A percentile compares a stretch with the other conserved stretches of the same genome.
phyloP scores from a whole-genome alignment of 2,797 vertebrate species.

The Microcaecilia unicolor region DNA sequence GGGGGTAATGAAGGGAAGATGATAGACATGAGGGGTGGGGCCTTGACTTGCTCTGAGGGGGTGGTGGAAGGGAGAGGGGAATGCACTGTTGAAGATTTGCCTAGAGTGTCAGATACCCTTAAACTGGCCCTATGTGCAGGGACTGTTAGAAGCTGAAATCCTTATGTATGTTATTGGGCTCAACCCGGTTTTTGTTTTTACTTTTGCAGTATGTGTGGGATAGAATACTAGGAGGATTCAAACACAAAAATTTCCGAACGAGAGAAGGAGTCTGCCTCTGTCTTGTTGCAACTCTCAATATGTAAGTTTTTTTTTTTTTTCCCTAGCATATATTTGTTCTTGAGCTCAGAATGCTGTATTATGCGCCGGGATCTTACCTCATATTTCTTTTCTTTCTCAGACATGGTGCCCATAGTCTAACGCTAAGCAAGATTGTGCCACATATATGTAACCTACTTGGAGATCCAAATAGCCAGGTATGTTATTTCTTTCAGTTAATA shows the following conservation, averaged over 20 bases:
- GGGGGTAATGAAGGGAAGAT: too few species aligned
- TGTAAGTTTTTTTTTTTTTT: constrained; percentile 72
- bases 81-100: too few species aligned
- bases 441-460: constrained; percentile 97
- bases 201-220: constrained; percentile 85
- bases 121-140: too few species aligned
- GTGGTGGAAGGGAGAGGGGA: too few species aligned
- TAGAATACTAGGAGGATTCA: constrained; percentile 93
- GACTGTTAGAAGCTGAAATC: neutral
- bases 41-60: too few species aligned
- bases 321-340: neutral
- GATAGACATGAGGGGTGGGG: too few species aligned
- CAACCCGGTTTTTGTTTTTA: neutral
- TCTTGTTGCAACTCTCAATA: constrained; percentile 85
- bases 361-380: too few species aligned
- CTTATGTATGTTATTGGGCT: neutral
- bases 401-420: constrained; percentile 91
- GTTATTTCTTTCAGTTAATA: too few species aligned
- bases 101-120: too few species aligned
- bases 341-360: neutral
- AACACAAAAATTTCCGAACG: constrained; percentile 96
- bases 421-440: constrained; percentile 94
- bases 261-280: constrained; percentile 95
- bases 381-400: constrained; percentile 47
- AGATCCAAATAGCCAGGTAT: constrained; percentile 93